A percentile compares a stretch with the other conserved stretches of the same genome.
These are phyloP conservation scores for Perdita meconis DNA, from an alignment of 2,888 invertebrate genomes.

Conservation along the genomic window DNA sequence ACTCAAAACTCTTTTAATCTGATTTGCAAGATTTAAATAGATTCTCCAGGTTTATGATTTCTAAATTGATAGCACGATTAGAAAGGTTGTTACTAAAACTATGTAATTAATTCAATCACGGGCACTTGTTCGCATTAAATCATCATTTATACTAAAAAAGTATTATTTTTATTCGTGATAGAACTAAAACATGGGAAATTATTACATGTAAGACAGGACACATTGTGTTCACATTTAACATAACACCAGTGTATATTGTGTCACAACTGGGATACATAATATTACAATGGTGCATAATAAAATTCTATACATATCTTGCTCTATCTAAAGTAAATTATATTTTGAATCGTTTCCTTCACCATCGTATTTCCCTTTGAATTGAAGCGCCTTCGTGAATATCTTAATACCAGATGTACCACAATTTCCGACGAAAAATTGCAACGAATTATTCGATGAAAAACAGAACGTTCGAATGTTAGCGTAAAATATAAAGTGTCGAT, in stretches of 20 bases:
- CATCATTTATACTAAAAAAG: slow-evolving; percentile 22
- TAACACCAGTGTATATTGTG: slow-evolving; percentile 84
- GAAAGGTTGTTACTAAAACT: too few species aligned
- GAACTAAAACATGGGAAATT: slow-evolving; percentile 40
- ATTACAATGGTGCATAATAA: slow-evolving; percentile 84
- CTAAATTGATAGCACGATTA: too few species aligned
- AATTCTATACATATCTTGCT: slow-evolving; percentile 83
- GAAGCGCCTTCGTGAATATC: slow-evolving; percentile 50
- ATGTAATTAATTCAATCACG: background rate
- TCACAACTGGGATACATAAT: slow-evolving; percentile 84
- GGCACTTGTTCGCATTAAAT: slow-evolving; percentile 1
- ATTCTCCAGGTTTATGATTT: too few species aligned
- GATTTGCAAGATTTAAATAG: too few species aligned
- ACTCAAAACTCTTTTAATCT: too few species aligned
- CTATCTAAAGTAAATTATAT: slow-evolving; percentile 83
- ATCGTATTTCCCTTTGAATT: slow-evolving; percentile 74
- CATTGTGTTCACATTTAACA: slow-evolving; percentile 82
- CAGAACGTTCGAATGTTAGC: background rate
- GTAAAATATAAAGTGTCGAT: slow-evolving; percentile 3
- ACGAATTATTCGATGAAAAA: slow-evolving; percentile 10
- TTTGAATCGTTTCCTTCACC: slow-evolving; percentile 78
- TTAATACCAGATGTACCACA: background rate
- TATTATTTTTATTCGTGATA: slow-evolving; percentile 22
- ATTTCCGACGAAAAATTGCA: background rate
- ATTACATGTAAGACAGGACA: slow-evolving; percentile 65